Evolutionary conservation across 2,888 invertebrate genomes (phyloP).

Genomic region (Dynastes grantii): DNA sequence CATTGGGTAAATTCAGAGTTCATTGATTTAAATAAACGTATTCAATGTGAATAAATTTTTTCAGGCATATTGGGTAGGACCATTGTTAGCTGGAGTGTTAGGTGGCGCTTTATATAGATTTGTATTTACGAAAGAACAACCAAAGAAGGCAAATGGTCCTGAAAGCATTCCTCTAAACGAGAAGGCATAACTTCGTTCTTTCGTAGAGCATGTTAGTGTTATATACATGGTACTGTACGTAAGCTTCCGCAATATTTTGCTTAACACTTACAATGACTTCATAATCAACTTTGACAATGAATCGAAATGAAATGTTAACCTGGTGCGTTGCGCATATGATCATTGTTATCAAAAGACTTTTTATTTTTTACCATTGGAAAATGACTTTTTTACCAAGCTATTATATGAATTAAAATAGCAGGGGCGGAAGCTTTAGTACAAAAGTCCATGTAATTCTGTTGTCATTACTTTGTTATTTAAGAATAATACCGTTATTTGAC

Average conservation of each 20-base stretch:
- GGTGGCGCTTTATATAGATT: slow-evolving; percentile 65
- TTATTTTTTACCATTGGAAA: no score
- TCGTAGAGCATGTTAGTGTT: not conserved
- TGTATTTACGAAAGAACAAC: slow-evolving; percentile 63
- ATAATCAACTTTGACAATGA: not conserved
- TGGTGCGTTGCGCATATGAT: no score
- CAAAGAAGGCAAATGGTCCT: slow-evolving; percentile 56
- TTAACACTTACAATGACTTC: not conserved
- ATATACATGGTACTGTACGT: no score
- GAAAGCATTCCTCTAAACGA: slow-evolving; percentile 66
- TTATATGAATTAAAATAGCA: no score
- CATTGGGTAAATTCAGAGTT: slow-evolving; percentile 77
- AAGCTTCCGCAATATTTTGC: no score
- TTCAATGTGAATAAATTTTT: slow-evolving; percentile 27
- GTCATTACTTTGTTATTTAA: no score
- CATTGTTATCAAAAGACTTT: no score
- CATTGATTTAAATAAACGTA: not conserved
- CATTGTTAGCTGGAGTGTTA: slow-evolving; percentile 63
- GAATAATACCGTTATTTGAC: not conserved
- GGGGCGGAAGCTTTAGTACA: no score
- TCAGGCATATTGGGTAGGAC: slow-evolving; percentile 66
- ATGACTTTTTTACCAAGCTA: no score
- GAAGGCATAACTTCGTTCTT: slow-evolving; percentile 57
- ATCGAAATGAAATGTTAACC: no score
- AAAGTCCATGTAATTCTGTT: no score